phyloP scores from a whole-genome alignment of 2,797 vertebrate species.

The Erpetoichthys calabaricus region DNA sequence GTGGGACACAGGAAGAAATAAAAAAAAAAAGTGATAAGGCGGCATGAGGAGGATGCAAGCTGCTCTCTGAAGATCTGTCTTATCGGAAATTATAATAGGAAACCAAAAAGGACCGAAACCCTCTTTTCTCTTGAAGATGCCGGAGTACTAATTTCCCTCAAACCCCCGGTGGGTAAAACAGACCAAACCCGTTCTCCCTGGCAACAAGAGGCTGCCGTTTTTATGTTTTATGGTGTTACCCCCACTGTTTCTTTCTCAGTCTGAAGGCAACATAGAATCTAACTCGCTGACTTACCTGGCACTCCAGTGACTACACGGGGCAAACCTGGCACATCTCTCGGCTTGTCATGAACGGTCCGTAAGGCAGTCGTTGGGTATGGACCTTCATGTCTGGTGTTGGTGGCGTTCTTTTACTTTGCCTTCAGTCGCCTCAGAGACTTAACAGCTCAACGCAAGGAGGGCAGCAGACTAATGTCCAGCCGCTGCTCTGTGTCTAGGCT shows the following conservation, averaged over 20 bases:
- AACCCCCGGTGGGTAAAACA: constrained; percentile 27
- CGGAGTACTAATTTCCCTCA: constrained; percentile 48
- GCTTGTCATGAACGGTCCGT: constrained; percentile 5
- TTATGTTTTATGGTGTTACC: constrained; percentile 6
- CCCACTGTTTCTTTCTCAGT: constrained; percentile 17
- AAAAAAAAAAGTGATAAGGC: constrained; percentile 20
- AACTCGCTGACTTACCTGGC: constrained; percentile 37
- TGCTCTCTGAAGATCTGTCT: constrained; percentile 45
- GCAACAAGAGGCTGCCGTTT: constrained; percentile 30
- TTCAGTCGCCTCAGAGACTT: too few relatives aligned
- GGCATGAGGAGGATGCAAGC: constrained; percentile 32
- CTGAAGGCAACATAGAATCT: constrained; percentile 34
- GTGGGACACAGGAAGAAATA: constrained; percentile 37
- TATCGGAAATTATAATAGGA: constrained; percentile 44
- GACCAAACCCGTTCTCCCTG: constrained; percentile 40
- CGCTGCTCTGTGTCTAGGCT: constrained; percentile 19
- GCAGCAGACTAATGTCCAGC: constrained; percentile 9
- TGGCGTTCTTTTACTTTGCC: too few relatives aligned
- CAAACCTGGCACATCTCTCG: constrained; percentile 21
- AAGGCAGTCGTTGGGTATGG: too few relatives aligned
- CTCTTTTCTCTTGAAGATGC: constrained; percentile 34
- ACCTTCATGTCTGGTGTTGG: too few relatives aligned
- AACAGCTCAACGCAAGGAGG: constrained; percentile 12
- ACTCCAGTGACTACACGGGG: constrained; percentile 36
- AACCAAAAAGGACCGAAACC: constrained; percentile 25